phyloP scores from a whole-genome alignment of 2,797 vertebrate species.

The Antennarius maculatus region DNA sequence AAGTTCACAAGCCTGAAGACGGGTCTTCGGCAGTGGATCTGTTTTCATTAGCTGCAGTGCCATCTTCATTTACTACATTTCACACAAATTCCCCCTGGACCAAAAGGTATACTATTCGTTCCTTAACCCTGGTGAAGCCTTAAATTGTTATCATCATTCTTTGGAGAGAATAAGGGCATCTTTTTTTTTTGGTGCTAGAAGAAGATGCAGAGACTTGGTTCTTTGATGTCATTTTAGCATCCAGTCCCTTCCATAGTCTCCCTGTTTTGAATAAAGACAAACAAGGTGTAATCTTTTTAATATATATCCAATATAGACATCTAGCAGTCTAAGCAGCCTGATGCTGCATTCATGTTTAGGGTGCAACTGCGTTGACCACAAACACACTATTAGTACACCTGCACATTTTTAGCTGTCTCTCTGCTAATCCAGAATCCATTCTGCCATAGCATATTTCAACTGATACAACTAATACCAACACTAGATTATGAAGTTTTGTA shows the following conservation, averaged over 20 bases:
- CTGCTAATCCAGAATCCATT: too few relatives aligned
- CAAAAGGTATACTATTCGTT: slow-evolving; percentile 49
- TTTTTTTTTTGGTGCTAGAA: slow-evolving; percentile 10
- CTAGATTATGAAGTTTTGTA: too few relatives aligned
- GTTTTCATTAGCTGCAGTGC: slow-evolving; percentile 37
- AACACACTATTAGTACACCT: too few relatives aligned
- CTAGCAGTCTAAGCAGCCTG: too few relatives aligned
- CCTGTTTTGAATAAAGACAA: neutral
- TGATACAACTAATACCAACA: too few relatives aligned
- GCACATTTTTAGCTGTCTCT: too few relatives aligned
- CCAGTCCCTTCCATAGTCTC: neutral
- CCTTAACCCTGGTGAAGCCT: slow-evolving; percentile 32
- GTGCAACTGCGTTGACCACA: too few relatives aligned
- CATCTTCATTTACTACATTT: slow-evolving; percentile 44
- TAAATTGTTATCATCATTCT: slow-evolving; percentile 12
- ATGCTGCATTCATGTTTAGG: too few relatives aligned
- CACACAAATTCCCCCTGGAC: slow-evolving; percentile 12
- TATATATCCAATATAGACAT: too few relatives aligned
- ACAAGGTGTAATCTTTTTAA: neutral
- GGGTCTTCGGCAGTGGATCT: slow-evolving; percentile 36
- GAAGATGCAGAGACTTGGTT: slow-evolving; percentile 29
- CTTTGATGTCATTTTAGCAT: slow-evolving; percentile 3
- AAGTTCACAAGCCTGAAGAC: slow-evolving; percentile 21
- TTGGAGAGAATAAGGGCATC: slow-evolving; percentile 22
- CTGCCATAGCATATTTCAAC: too few relatives aligned